Evolutionary conservation across 2,113 vertebrate genomes (phyloP).

Genomic region (Bubo bubo): DNA sequence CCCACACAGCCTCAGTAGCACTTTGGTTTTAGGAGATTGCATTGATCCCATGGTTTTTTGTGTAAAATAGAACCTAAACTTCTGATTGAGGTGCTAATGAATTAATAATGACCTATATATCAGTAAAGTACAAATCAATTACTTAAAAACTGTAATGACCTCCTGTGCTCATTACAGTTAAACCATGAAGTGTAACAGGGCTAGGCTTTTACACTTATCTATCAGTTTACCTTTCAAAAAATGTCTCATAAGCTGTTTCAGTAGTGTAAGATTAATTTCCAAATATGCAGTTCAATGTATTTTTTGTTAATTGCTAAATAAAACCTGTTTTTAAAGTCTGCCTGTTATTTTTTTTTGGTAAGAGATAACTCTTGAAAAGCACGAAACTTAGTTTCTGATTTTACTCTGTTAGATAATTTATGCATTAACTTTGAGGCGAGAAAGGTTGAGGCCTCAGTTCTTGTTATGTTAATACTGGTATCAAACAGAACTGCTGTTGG

Average conservation of each 20-base stretch:
- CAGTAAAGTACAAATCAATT: not conserved
- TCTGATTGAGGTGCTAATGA: not conserved
- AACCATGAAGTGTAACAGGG: not conserved
- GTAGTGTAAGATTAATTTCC: not conserved
- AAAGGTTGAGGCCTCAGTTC: not conserved
- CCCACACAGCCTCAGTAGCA: not conserved
- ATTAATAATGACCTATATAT: not conserved
- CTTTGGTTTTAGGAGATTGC: not conserved
- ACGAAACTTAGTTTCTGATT: not conserved
- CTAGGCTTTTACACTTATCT: not conserved
- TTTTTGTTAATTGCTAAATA: slow-evolving; percentile 33
- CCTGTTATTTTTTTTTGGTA: not conserved
- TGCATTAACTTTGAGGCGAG: not conserved
- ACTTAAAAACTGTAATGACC: not conserved
- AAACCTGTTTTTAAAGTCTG: slow-evolving; percentile 16
- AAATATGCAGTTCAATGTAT: not conserved
- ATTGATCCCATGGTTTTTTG: not conserved
- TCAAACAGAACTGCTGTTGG: not conserved
- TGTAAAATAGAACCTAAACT: not conserved
- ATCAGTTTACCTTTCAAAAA: not conserved
- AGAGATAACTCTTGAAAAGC: not conserved
- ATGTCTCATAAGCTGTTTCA: not conserved
- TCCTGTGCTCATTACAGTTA: not conserved
- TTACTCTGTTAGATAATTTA: not conserved
- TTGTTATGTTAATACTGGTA: not conserved